Conservation (phyloP, 2,888 invertebrate species). For the Geotrupes spiniger region DNA sequence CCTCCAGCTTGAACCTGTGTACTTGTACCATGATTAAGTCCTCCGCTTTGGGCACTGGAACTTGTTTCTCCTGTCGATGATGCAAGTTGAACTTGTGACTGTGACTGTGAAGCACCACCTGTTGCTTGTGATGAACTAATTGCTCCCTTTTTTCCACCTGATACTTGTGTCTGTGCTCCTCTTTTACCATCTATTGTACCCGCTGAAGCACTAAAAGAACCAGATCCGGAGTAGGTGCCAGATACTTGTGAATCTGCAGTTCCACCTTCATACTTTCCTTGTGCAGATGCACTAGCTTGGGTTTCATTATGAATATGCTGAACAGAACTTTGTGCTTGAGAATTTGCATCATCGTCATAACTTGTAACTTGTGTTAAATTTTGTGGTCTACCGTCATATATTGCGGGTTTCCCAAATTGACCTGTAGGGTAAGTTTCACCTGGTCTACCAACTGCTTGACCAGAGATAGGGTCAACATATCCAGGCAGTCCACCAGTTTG, state of each 20-base stretch:
- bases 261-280: conserved; percentile 72
- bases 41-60: conserved; percentile 73
- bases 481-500: conserved; percentile 8
- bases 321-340: conserved; percentile 69
- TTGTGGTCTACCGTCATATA: conserved; percentile 34
- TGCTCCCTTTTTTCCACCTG: conserved; percentile 72
- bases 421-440: too few relatives aligned
- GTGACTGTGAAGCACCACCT: conserved; percentile 72
- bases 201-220: conserved; percentile 80
- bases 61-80: conserved; percentile 73
- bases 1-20: conserved; percentile 77
- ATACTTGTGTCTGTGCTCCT: conserved; percentile 67
- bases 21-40: conserved; percentile 72
- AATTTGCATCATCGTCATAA: conserved; percentile 62
- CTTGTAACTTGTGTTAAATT: neutral
- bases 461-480: neutral
- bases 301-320: conserved; percentile 60
- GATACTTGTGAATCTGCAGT: conserved; percentile 80
- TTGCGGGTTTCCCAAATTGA: too few relatives aligned
- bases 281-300: conserved; percentile 72
- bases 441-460: conserved; percentile 13
- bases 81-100: conserved; percentile 73
- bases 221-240: conserved; percentile 73
- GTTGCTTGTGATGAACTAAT: conserved; percentile 70
- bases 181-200: conserved; percentile 73